These are phyloP conservation scores for Lordiphosa collinella DNA, from an alignment of 1,140 invertebrate genomes.

Conservation along the genomic window DNA sequence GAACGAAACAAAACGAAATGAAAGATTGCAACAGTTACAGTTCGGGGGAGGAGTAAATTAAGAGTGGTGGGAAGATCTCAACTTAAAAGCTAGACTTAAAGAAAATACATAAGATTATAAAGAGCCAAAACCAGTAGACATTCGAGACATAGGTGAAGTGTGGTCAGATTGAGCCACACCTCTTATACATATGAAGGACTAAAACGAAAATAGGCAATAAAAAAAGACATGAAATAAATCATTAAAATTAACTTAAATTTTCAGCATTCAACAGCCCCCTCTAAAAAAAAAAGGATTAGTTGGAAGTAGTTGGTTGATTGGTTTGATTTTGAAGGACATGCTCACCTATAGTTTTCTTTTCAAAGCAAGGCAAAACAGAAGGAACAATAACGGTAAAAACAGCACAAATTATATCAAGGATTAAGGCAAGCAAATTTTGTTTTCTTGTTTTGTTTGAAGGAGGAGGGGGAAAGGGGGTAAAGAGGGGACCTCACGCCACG, in stretches of 20 bases:
- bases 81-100: constrained; percentile 34
- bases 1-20: constrained; percentile 37
- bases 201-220: constrained; percentile 3
- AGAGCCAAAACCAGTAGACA: constrained; percentile 30
- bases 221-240: constrained; percentile 1
- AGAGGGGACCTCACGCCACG: constrained; percentile 39
- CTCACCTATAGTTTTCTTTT: constrained; percentile 9
- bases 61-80: not conserved
- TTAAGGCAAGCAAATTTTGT: constrained; percentile 43
- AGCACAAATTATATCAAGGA: constrained; percentile 36
- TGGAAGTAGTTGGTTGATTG: constrained; percentile 13
- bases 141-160: constrained; percentile 35
- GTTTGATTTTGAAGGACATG: constrained; percentile 16
- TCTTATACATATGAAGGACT: constrained; percentile 13
- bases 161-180: too few relatives aligned
- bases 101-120: constrained; percentile 21
- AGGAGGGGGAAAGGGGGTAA: constrained; percentile 31
- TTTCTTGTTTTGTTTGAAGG: constrained; percentile 6
- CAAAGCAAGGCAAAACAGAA: constrained; percentile 3
- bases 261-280: constrained; percentile 24
- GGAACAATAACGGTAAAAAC: constrained; percentile 34
- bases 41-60: constrained; percentile 27
- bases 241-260: constrained; percentile 23
- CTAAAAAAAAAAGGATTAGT: constrained; percentile 4
- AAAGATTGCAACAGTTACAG: constrained; percentile 52